phyloP scores from a whole-genome alignment of 2,797 vertebrate genomes.

The Prunella strophiata region DNA sequence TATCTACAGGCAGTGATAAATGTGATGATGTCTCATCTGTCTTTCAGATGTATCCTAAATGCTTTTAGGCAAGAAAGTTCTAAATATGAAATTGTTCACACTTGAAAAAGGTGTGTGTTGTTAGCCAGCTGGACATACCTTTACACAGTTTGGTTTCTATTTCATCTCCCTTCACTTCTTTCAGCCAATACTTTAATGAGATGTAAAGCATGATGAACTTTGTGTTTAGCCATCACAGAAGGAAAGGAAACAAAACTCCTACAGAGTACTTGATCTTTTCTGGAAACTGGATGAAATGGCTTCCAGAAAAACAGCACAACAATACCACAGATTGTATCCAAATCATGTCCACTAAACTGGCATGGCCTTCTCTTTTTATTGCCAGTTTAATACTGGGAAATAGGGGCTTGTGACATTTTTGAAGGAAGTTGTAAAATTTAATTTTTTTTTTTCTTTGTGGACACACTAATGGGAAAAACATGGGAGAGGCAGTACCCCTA shows the following conservation, averaged over 20 bases:
- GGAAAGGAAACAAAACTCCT: not conserved
- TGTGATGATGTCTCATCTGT: not conserved
- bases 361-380: not conserved
- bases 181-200: not conserved
- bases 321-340: not conserved
- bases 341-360: not conserved
- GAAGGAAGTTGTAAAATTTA: conserved; percentile 11
- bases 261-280: not conserved
- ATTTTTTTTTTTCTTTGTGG: not conserved
- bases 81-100: not conserved
- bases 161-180: not conserved
- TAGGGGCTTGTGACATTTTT: not conserved
- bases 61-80: not conserved
- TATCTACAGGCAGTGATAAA: not conserved
- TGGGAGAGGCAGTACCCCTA: not conserved
- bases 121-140: not conserved
- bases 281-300: not conserved
- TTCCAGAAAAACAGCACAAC: conserved; percentile 1
- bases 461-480: not conserved
- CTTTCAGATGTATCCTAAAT: not conserved
- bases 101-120: not conserved
- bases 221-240: not conserved
- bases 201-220: not conserved
- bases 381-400: not conserved
- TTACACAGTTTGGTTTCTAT: not conserved